Percentiles rank a stretch among this genome's conserved stretches.
phyloP scores from a whole-genome alignment of 2,888 invertebrate genomes.

The Lithophane socia region DNA sequence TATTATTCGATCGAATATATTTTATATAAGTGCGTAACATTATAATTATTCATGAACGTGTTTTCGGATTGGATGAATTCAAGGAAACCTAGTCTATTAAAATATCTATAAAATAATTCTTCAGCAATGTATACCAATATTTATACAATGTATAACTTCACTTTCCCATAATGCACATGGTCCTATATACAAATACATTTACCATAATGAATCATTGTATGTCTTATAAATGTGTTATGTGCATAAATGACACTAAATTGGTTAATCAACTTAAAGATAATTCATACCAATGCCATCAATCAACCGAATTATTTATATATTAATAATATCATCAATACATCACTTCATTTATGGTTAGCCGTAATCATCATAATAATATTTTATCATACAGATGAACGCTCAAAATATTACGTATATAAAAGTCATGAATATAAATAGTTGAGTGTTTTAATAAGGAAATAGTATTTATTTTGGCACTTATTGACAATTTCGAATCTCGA shows the following conservation, averaged over 20 bases:
- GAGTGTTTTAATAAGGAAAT: constrained; percentile 65
- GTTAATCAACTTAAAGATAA: constrained; percentile 8
- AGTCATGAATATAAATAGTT: constrained; percentile 35
- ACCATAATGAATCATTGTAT: not conserved
- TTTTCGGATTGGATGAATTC: constrained; percentile 15
- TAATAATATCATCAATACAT: not conserved
- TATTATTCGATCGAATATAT: constrained; percentile 1
- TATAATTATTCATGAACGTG: constrained; percentile 28
- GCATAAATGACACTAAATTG: constrained; percentile 7
- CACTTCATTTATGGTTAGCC: constrained; percentile 18
- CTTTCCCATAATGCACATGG: too few species aligned
- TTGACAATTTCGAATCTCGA: constrained; percentile 67
- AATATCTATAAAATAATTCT: not conserved
- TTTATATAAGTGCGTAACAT: constrained; percentile 10
- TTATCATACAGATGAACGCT: constrained; percentile 21
- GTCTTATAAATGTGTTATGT: too few species aligned
- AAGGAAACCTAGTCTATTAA: constrained; percentile 9
- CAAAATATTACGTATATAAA: constrained; percentile 15
- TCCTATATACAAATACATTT: not conserved
- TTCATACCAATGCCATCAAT: constrained; percentile 27
- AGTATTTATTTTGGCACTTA: constrained; percentile 58
- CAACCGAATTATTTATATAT: constrained; percentile 27
- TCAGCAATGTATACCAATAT: not conserved
- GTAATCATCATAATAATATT: constrained; percentile 17
- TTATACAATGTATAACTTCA: not conserved